Evolutionary conservation across 2,888 invertebrate genomes (phyloP).

Genomic region (Archips xylosteana): DNA sequence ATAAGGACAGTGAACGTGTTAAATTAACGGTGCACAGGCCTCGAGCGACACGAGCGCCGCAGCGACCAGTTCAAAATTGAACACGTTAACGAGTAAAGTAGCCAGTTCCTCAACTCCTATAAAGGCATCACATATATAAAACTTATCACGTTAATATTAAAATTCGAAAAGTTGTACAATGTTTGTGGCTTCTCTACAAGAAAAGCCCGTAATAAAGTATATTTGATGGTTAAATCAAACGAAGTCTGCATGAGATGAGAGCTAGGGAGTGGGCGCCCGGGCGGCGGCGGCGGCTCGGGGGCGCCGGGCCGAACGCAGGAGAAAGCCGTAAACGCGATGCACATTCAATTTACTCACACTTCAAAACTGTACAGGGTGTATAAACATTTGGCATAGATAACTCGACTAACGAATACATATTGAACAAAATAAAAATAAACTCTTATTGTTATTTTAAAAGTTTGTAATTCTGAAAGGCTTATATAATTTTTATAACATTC

Average conservation of each 20-base stretch:
- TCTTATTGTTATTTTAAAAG: conserved; percentile 56
- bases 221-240: conserved; percentile 19
- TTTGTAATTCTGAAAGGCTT: conserved; percentile 72
- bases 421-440: conserved; percentile 69
- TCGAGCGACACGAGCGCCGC: neutral
- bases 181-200: conserved; percentile 33
- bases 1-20: too few relatives aligned
- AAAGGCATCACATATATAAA: conserved; percentile 40
- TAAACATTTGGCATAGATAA: conserved; percentile 79
- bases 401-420: conserved; percentile 66
- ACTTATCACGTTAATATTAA: conserved; percentile 36
- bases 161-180: conserved; percentile 39
- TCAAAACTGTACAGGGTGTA: conserved; percentile 52
- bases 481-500: conserved; percentile 60
- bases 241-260: conserved; percentile 14
- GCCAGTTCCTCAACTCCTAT: conserved; percentile 33
- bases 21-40: neutral
- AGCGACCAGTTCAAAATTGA: neutral
- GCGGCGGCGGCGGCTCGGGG: neutral
- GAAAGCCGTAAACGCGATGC: conserved; percentile 4
- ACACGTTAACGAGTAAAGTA: conserved; percentile 25
- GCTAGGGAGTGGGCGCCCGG: conserved; percentile 4
- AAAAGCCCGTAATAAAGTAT: conserved; percentile 28
- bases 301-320: neutral
- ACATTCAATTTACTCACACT: conserved; percentile 25